Evolutionary conservation across 2,113 vertebrate species (phyloP), one percentile per base, ranked within the genome.

Genomic region (Hylia prasina): DNA sequence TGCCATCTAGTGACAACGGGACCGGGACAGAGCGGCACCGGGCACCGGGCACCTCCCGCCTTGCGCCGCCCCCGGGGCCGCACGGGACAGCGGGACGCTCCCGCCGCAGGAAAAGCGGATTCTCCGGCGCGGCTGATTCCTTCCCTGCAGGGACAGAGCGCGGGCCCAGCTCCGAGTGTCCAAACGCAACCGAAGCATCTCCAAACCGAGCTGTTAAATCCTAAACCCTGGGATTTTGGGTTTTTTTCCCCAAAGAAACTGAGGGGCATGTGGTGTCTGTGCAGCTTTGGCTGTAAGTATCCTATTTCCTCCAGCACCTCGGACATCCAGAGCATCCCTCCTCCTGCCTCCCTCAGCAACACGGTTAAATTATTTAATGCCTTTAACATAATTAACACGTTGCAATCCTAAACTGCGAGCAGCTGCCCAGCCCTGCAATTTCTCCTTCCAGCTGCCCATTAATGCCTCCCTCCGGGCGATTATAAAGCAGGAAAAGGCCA

Each of bases 1-100:
- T 92, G 97, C 96, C 98, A 97, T 64, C 97, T 97, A 97, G 97
- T 96, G 98, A 97, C 92, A 76, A 2, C 2, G 79, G 78, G 23
- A 33, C 31, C 42, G 42, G 42, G 42, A 42, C 14, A 42, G 40
- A 42, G 40, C 40, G 42, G 15, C n/a, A n/a, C n/a, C n/a, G 15
- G 50, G 50, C 13, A 25, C 48, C 48, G 24, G n/a, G n/a, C n/a
- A n/a, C n/a, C n/a, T n/a, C n/a, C n/a, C n/a, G n/a, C n/a, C n/a
- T n/a, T n/a, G n/a, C n/a, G n/a, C 54, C 12, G 45, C 35, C 15
- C 9, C 47, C 27, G 30, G 9, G 5, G 20, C 22, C 18, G 57
- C 9, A 9, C 15, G 13, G 12, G 5, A 10, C 8, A 28, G 37
- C 22, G 7, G 44, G 24, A 11, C 7, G 2, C 0, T 1, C 25